These are phyloP conservation scores for Craseonycteris thonglongyai DNA, from an alignment of 2,113 vertebrate genomes.

Conservation along the genomic window DNA sequence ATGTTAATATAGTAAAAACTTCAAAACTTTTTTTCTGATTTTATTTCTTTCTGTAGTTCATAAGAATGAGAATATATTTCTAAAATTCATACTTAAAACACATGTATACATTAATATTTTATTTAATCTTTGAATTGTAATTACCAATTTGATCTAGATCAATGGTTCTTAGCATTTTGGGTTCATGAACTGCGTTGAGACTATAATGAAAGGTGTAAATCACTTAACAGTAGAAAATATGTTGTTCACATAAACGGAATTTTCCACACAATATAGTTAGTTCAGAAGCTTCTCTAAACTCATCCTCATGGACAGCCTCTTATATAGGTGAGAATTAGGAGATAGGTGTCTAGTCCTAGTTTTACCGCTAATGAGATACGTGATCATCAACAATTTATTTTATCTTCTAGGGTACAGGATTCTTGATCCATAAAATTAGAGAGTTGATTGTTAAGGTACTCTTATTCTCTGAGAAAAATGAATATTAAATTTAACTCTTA, in stretches of 20 bases:
- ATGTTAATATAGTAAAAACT: slow-evolving; percentile 55
- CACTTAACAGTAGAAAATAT: background rate
- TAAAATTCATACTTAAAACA: slow-evolving; percentile 20
- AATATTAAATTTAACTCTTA: background rate
- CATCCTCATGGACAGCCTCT: background rate
- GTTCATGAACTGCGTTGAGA: slow-evolving; percentile 25
- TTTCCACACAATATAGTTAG: background rate
- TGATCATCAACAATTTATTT: background rate
- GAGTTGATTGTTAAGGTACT: background rate
- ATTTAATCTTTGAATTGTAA: slow-evolving; percentile 26
- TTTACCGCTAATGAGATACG: background rate
- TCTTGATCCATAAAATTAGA: background rate
- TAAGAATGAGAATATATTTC: slow-evolving; percentile 54
- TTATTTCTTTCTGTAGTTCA: slow-evolving; percentile 26
- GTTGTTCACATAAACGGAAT: background rate
- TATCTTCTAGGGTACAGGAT: background rate
- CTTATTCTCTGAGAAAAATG: background rate
- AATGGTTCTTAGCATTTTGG: slow-evolving; percentile 13
- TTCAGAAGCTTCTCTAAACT: slow-evolving; percentile 1
- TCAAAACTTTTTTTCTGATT: slow-evolving; percentile 41
- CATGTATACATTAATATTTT: background rate
- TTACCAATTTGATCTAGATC: slow-evolving; percentile 9
- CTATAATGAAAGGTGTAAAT: slow-evolving; percentile 32
- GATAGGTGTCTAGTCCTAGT: background rate
- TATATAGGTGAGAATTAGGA: background rate